phyloP scores from a whole-genome alignment of 2,888 invertebrate species.

The Drosophila rubida region DNA sequence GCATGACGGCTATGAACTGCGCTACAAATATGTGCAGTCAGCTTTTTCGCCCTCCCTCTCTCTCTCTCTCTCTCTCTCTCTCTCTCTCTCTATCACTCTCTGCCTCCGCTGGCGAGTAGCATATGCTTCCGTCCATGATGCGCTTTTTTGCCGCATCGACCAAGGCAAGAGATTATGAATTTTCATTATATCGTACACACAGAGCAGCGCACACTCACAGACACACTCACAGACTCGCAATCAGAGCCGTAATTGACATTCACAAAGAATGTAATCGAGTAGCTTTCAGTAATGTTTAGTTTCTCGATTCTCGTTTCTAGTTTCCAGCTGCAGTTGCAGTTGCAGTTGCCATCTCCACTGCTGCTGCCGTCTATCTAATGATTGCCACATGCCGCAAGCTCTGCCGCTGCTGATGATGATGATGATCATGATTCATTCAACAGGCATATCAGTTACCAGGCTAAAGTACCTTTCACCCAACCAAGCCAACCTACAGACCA shows the following conservation, averaged over 20 bases:
- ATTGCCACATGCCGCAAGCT: conserved; percentile 1
- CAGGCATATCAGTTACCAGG: conserved; percentile 32
- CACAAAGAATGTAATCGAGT: conserved; percentile 39
- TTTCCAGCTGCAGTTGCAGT: background rate
- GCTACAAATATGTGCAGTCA: conserved; percentile 23
- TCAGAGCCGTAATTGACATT: conserved; percentile 15
- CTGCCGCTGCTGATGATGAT: background rate
- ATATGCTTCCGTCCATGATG: conserved; percentile 28
- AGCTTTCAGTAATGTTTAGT: conserved; percentile 34
- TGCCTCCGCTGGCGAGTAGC: conserved; percentile 27
- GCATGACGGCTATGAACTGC: conserved; percentile 23
- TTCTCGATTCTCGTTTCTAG: background rate
- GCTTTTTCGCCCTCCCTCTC: background rate
- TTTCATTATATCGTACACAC: conserved; percentile 60
- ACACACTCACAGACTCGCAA: conserved; percentile 4
- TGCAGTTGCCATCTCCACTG: background rate
- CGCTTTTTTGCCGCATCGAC: conserved; percentile 25
- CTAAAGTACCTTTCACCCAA: conserved; percentile 24
- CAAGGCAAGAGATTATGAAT: conserved; percentile 68
- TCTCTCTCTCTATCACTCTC: background rate
- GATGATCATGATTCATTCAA: conserved; percentile 31
- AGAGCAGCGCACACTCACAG: background rate
- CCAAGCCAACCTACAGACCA: background rate
- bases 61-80: background rate
- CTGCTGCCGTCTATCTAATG: conserved; percentile 9